Conservation (phyloP, 2,797 vertebrate genomes). For the Acanthurus leucopareius region DNA sequence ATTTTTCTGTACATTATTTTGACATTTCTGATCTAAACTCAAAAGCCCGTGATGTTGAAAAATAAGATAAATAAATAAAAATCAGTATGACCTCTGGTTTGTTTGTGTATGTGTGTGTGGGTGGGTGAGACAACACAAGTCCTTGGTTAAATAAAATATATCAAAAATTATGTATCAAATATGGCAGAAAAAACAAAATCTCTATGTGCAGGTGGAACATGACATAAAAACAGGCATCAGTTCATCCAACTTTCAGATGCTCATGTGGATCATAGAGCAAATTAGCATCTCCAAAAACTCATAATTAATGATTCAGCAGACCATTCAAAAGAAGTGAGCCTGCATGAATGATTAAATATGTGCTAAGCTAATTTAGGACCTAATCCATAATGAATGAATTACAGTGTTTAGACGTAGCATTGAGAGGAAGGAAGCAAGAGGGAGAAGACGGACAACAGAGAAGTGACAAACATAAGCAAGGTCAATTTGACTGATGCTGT, state of each 20-base stretch:
- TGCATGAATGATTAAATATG: constrained; percentile 81
- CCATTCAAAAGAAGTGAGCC: constrained; percentile 72
- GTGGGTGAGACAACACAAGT: constrained; percentile 1
- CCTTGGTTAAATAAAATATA: background rate
- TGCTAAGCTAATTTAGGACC: constrained; percentile 78
- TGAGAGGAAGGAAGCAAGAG: constrained; percentile 33
- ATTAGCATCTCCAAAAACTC: constrained; percentile 73
- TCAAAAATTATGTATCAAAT: background rate
- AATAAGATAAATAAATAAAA: background rate
- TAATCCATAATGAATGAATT: constrained; percentile 78
- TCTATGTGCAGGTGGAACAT: constrained; percentile 14
- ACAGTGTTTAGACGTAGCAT: constrained; percentile 65
- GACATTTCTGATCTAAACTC: constrained; percentile 1
- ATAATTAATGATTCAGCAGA: constrained; percentile 76
- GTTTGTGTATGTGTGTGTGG: constrained; percentile 20
- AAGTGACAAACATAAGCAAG: constrained; percentile 35
- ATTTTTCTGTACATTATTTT: constrained; percentile 13
- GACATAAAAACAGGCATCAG: constrained; percentile 35
- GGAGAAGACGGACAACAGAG: constrained; percentile 50
- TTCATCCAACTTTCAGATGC: constrained; percentile 59
- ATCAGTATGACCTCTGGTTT: constrained; percentile 11
- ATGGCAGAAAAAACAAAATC: constrained; percentile 2
- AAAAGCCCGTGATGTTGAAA: constrained; percentile 16
- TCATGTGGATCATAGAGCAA: constrained; percentile 58
- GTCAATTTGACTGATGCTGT: constrained; percentile 46